Conservation (phyloP, 2,888 invertebrate genomes). For the Crematogaster levior region DNA sequence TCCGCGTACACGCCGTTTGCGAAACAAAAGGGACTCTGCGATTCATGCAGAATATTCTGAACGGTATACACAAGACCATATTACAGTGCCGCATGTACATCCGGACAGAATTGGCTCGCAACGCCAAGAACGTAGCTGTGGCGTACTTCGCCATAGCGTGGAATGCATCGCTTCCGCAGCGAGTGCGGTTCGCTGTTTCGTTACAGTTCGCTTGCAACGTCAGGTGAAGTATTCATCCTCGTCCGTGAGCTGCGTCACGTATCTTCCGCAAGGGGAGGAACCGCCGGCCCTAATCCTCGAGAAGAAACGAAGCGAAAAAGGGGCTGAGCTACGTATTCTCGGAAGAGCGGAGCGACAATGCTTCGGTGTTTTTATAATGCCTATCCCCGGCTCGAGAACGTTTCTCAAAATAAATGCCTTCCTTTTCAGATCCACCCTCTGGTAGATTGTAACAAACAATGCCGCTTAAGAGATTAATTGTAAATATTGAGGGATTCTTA, state of each 20-base stretch:
- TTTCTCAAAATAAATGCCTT: conserved; percentile 47
- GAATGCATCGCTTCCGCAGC: conserved; percentile 69
- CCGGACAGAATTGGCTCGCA: conserved; percentile 53
- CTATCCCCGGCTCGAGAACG: conserved; percentile 18
- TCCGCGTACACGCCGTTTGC: conserved; percentile 31
- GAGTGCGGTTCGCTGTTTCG: conserved; percentile 75
- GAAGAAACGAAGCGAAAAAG: conserved; percentile 46
- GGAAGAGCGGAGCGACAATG: conserved; percentile 33
- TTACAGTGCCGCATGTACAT: conserved; percentile 44
- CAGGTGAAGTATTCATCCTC: conserved; percentile 69
- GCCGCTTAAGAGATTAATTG: conserved; percentile 34
- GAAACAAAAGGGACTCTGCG: conserved; percentile 49
- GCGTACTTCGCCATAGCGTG: conserved; percentile 31
- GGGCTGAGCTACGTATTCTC: conserved; percentile 35
- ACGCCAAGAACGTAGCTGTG: conserved; percentile 48
- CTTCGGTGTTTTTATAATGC: conserved; percentile 40
- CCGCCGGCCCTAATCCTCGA: conserved; percentile 23
- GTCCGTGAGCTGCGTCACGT: conserved; percentile 37
- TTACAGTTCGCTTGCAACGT: conserved; percentile 63
- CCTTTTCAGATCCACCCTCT: conserved; percentile 38
- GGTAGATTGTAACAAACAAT: conserved; percentile 38
- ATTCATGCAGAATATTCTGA: conserved; percentile 54
- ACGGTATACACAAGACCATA: conserved; percentile 40
- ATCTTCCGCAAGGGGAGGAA: conserved; percentile 6
- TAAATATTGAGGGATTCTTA: conserved; percentile 20